Evolutionary conservation across 2,888 invertebrate genomes (phyloP).

Genomic region (Drosophila quasianomalipes): DNA sequence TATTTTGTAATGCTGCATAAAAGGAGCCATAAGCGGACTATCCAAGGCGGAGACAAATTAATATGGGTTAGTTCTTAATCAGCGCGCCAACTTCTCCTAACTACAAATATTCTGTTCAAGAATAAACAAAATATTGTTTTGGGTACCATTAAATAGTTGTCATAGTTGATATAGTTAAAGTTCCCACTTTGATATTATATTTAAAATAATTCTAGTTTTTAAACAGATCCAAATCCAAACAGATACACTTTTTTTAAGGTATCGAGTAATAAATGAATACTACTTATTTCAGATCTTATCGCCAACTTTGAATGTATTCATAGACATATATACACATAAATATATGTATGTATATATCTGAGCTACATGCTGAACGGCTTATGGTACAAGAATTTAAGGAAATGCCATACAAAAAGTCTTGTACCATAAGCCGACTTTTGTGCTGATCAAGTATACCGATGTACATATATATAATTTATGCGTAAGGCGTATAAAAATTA

Average conservation of each 20-base stretch:
- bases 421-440: not conserved
- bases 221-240: not conserved
- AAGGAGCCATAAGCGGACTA: constrained; percentile 20
- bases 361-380: not conserved
- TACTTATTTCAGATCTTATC: not conserved
- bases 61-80: constrained; percentile 21
- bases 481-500: not conserved
- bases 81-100: not conserved
- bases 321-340: not conserved
- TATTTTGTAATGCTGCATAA: constrained; percentile 30
- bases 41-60: constrained; percentile 22
- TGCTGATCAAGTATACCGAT: not conserved
- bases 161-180: not conserved
- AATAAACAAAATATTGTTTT: not conserved
- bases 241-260: not conserved
- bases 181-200: not conserved
- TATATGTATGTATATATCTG: not conserved
- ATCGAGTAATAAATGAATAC: not conserved
- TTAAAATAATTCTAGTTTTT: not conserved
- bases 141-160: not conserved
- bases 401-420: too few relatives aligned
- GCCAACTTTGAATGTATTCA: not conserved
- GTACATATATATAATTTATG: not conserved
- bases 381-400: not conserved
- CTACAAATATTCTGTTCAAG: not conserved